These are phyloP conservation scores for Aythya baeri DNA, from an alignment of 2,113 vertebrate genomes.

Conservation along the genomic window DNA sequence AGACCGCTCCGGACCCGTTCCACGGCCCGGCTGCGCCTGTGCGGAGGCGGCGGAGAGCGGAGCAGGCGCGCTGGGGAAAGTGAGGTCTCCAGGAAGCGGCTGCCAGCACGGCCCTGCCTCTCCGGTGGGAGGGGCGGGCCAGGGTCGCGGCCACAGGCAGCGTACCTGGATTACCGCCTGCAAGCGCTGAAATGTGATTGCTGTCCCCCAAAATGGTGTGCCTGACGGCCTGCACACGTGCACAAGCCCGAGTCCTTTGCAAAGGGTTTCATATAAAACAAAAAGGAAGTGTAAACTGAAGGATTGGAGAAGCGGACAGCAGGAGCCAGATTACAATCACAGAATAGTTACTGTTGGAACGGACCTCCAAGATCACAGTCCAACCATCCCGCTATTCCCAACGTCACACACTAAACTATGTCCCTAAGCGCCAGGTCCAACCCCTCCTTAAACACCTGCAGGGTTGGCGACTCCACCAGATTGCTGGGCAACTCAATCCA, in stretches of 20 bases:
- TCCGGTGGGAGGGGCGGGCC: neutral
- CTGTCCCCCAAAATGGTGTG: accelerated
- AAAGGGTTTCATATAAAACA: neutral
- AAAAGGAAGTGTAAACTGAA: neutral
- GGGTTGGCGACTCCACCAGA: no score
- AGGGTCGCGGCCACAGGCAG: no score
- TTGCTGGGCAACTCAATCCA: no score
- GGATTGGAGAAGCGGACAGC: no score
- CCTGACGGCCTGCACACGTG: accelerated
- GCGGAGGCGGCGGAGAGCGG: neutral
- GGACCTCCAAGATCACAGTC: no score
- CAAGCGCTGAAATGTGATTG: accelerated
- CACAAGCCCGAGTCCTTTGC: accelerated
- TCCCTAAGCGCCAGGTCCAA: no score
- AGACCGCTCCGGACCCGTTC: neutral
- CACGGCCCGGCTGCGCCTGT: neutral
- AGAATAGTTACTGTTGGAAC: no score
- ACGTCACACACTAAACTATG: no score
- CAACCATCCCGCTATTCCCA: no score
- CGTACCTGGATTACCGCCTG: accelerated
- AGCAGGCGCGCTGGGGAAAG: neutral
- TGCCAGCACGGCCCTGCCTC: neutral
- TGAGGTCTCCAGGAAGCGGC: neutral
- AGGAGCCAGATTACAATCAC: neutral
- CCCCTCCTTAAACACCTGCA: no score